Base-by-base conservation (phyloP, 2,113 vertebrate genomes). In the Phaetusa simplex region DNA sequence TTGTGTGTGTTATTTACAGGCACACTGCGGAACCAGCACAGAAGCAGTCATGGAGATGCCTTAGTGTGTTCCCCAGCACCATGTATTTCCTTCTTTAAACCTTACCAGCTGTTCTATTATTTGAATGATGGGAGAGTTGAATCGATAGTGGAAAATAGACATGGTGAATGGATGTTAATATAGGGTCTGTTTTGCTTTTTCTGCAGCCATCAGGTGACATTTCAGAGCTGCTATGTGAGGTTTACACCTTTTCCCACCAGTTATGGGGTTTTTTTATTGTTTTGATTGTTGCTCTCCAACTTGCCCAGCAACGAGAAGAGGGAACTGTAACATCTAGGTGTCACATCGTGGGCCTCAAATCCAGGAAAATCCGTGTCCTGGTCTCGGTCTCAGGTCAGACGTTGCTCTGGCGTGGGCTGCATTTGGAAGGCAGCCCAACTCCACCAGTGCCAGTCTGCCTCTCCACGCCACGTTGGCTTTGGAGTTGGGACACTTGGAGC, bases 401-500 rank as follows among this genome's bases (percentile, higher is more conserved):
- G 1, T 47, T 65, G n/a, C 64, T 43, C 26, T 61, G 64, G 38
- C 22, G 19, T 26, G 53, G 53, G 13, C 43, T 62, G 34, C 22
- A 3, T 19, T 69, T 3, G 4, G 62, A 24, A 58, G 58, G 27
- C 45, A 70, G 43, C 38, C 14, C 26, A 20, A 0, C 38, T 62
- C 18, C 27, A 10, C 45, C n/a, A 0, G 0, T 30, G 30, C n/a
- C 65, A 55, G 47, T 24, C 59, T 56, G 47, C 49, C 32, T 47
- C 36, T 49, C n/a, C 7, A n/a, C n/a, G n/a, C 29, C 49, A 22
- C 2, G 0, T 29, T 0, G 1, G 18, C 70, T 64, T 65, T 1
- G 1, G 67, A 73, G 17, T 30, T 53, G 1, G 11, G 22, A 15
- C 9, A 2, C 26, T 67, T 42, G 45, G 30, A 62, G 47, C 66